Conservation (phyloP, 2,113 vertebrate genomes). For the Cariama cristata region DNA sequence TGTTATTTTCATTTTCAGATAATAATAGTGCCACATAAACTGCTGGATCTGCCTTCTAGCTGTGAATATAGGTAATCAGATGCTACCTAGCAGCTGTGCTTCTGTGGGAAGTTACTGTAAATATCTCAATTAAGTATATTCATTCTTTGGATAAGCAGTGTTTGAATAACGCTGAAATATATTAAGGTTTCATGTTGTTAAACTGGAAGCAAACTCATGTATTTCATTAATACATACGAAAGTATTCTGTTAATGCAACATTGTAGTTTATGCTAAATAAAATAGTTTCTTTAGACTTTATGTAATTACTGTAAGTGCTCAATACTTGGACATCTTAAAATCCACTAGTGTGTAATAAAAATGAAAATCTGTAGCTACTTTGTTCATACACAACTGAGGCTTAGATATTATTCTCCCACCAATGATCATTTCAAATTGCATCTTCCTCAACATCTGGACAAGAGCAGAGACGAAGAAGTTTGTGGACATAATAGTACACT, state of each 20-base stretch:
- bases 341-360: not conserved
- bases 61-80: slow-evolving; percentile 45
- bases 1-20: slow-evolving; percentile 49
- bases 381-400: not conserved
- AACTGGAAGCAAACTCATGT: not conserved
- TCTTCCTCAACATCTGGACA: not conserved
- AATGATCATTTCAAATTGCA: not conserved
- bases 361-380: not conserved
- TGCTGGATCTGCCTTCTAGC: slow-evolving; percentile 31
- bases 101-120: slow-evolving; percentile 49
- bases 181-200: slow-evolving; percentile 1
- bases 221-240: slow-evolving; percentile 11
- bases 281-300: not conserved
- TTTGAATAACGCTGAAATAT: slow-evolving; percentile 47
- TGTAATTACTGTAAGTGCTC: not conserved
- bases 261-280: not conserved
- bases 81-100: slow-evolving; percentile 63
- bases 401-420: not conserved
- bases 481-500: not conserved
- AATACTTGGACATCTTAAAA: not conserved
- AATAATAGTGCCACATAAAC: not conserved
- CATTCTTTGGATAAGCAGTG: slow-evolving; percentile 42
- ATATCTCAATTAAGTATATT: slow-evolving; percentile 54
- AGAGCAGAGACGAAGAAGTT: not conserved
- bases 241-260: not conserved